Conservation (phyloP, 2,888 invertebrate species). For the Sarcophaga carnaria region DNA sequence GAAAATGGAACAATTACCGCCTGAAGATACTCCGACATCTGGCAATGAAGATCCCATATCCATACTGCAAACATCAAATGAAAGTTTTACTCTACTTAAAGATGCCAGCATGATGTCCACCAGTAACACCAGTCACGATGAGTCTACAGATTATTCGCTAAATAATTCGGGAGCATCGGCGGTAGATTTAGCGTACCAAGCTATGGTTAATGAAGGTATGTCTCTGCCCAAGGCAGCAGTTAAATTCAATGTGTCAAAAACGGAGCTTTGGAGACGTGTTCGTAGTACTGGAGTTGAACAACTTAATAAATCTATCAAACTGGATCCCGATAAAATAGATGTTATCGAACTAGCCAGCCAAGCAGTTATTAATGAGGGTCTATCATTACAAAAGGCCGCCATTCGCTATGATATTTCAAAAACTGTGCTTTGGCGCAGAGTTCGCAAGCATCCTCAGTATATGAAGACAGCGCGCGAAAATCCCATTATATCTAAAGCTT, state of each 20-base stretch:
- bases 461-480: conserved; percentile 79
- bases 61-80: conserved; percentile 69
- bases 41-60: conserved; percentile 68
- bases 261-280: conserved; percentile 81
- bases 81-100: conserved; percentile 68
- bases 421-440: conserved; percentile 81
- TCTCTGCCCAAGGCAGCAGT: conserved; percentile 81
- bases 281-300: conserved; percentile 75
- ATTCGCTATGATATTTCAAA: conserved; percentile 80
- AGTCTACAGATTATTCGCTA: conserved; percentile 44
- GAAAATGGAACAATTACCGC: conserved; percentile 56
- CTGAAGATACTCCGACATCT: conserved; percentile 69
- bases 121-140: conserved; percentile 57
- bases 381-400: conserved; percentile 81
- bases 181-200: conserved; percentile 78
- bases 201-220: conserved; percentile 78
- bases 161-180: conserved; percentile 68
- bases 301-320: conserved; percentile 46
- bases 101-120: conserved; percentile 68
- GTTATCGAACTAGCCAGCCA: conserved; percentile 77
- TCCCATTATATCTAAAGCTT: conserved; percentile 78
- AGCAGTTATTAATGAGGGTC: conserved; percentile 79
- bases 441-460: conserved; percentile 79
- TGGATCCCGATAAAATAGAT: conserved; percentile 60
- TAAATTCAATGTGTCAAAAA: conserved; percentile 80